phyloP scores from a whole-genome alignment of 1,140 invertebrate genomes.

The Ctenoplectra terminalis region DNA sequence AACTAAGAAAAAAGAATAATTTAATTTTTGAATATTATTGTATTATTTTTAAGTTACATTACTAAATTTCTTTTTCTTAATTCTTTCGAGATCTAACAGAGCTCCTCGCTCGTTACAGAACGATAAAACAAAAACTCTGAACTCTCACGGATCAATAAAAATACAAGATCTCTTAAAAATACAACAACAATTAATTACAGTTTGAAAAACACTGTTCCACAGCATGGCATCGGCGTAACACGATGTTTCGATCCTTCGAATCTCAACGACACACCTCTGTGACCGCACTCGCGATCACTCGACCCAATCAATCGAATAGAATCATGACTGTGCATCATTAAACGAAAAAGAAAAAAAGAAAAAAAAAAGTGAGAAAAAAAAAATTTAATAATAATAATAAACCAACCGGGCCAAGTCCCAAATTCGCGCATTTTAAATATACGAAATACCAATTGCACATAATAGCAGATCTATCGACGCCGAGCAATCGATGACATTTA shows the following conservation, averaged over 20 bases:
- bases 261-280: no score
- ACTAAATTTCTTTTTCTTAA: no score
- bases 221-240: constrained; percentile 63
- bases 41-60: no score
- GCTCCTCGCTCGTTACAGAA: no score
- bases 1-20: no score
- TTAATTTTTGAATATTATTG: no score
- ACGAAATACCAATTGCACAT: constrained; percentile 62
- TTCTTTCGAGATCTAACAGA: no score
- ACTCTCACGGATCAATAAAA: no score
- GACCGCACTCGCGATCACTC: neutral
- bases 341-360: neutral
- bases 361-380: no score
- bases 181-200: neutral
- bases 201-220: constrained; percentile 44
- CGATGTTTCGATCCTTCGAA: constrained; percentile 48
- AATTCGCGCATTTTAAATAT: constrained; percentile 33
- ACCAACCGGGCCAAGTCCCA: constrained; percentile 5
- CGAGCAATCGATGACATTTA: constrained; percentile 75
- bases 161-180: no score
- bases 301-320: neutral
- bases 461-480: constrained; percentile 69
- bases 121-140: no score
- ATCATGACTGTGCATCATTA: constrained; percentile 57
- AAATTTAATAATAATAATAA: neutral